A percentile compares a stretch with the other conserved stretches of the same genome.
Evolutionary conservation across 2,888 invertebrate genomes (phyloP).

Genomic region (Habroteleia sp.): DNA sequence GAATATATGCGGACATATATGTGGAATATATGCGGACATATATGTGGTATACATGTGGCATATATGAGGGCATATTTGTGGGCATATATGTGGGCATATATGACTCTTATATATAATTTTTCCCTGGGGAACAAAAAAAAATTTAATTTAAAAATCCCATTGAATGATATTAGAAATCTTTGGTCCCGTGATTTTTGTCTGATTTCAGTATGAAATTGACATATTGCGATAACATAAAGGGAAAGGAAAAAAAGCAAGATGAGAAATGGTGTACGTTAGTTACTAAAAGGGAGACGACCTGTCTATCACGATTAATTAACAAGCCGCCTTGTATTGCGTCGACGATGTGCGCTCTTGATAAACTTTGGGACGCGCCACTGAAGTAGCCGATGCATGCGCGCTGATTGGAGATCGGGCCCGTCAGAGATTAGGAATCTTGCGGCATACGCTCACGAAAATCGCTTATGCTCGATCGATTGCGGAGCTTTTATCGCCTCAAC

Average conservation of each 20-base stretch:
- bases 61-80: too few species aligned
- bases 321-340: slow-evolving; percentile 48
- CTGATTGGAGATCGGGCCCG: slow-evolving; percentile 59
- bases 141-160: too few species aligned
- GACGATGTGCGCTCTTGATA: slow-evolving; percentile 56
- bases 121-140: too few species aligned
- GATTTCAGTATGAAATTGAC: slow-evolving; percentile 13
- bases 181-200: slow-evolving; percentile 5
- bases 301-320: slow-evolving; percentile 60
- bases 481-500: slow-evolving; percentile 69
- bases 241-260: slow-evolving; percentile 12
- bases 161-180: too few species aligned
- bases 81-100: too few species aligned
- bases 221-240: slow-evolving; percentile 12
- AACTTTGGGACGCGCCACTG: slow-evolving; percentile 66
- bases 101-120: too few species aligned
- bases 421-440: slow-evolving; percentile 68
- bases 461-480: slow-evolving; percentile 68
- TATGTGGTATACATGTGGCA: too few species aligned
- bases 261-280: slow-evolving; percentile 30
- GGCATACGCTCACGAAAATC: slow-evolving; percentile 67
- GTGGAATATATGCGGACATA: too few species aligned
- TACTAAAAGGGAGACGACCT: slow-evolving; percentile 44
- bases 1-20: too few species aligned
- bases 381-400: slow-evolving; percentile 66